Evolutionary conservation across 2,888 invertebrate genomes (phyloP).

Genomic region (Copidosoma aretas): DNA sequence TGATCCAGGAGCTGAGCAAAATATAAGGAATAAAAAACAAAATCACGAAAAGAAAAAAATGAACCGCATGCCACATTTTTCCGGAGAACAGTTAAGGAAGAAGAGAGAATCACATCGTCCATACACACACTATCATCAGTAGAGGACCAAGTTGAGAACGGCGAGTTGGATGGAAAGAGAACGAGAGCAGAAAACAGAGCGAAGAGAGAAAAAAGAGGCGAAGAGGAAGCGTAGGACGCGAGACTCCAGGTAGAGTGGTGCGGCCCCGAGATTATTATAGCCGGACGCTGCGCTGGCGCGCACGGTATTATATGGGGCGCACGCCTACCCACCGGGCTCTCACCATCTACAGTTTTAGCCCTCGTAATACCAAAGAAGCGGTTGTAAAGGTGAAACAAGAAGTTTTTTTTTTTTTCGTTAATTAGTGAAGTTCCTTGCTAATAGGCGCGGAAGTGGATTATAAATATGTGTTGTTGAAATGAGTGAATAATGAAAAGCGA

Average conservation of each 20-base stretch:
- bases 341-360: slow-evolving; percentile 21
- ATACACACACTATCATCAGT: no score
- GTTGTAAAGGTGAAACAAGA: slow-evolving; percentile 44
- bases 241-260: neutral
- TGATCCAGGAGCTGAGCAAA: neutral
- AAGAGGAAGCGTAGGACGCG: neutral
- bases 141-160: no score
- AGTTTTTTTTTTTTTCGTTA: slow-evolving; percentile 49
- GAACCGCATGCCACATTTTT: neutral
- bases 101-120: slow-evolving; percentile 15
- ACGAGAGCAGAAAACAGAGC: neutral
- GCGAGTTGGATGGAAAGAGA: neutral
- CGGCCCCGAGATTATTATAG: neutral
- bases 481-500: slow-evolving; percentile 24
- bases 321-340: slow-evolving; percentile 27
- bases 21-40: neutral
- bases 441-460: slow-evolving; percentile 34
- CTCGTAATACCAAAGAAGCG: slow-evolving; percentile 61
- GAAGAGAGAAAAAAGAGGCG: neutral
- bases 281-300: neutral
- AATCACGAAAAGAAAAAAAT: slow-evolving; percentile 35
- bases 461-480: slow-evolving; percentile 6
- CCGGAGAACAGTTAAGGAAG: slow-evolving; percentile 26
- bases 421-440: slow-evolving; percentile 56
- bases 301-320: slow-evolving; percentile 12